Percentiles rank a stretch among this genome's conserved stretches.
Conservation (phyloP, 2,113 vertebrate species). For the Chauna torquata region DNA sequence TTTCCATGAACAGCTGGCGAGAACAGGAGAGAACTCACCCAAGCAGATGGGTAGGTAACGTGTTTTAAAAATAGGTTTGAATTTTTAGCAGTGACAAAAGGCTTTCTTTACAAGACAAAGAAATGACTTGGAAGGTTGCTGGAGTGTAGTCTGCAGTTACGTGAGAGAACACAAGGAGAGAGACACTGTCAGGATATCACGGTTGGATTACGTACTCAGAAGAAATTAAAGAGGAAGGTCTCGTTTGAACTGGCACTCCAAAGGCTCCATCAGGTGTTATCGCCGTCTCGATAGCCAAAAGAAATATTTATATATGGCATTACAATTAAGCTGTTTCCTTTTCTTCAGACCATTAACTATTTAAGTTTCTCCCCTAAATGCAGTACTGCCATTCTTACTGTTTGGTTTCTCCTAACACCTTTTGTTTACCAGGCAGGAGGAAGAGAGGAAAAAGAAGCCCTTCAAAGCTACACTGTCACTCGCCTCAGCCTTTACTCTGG, state of each 20-base stretch:
- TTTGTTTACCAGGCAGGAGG: background rate
- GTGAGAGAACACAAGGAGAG: background rate
- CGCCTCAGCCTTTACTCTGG: background rate
- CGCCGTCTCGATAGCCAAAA: constrained; percentile 1
- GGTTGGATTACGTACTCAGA: background rate
- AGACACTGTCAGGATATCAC: background rate
- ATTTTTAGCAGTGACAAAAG: constrained; percentile 37
- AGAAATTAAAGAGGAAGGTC: background rate
- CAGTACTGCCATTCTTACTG: background rate
- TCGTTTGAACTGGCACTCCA: constrained; percentile 22
- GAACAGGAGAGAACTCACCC: constrained; percentile 1
- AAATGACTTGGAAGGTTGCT: background rate
- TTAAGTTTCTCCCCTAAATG: background rate
- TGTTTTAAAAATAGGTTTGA: constrained; percentile 20
- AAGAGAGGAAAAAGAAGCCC: background rate
- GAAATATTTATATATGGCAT: constrained; percentile 32
- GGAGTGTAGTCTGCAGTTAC: constrained; percentile 1
- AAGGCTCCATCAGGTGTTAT: constrained; percentile 10
- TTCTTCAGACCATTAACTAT: background rate
- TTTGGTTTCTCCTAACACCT: background rate
- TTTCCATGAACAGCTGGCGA: constrained; percentile 10
- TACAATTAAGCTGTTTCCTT: background rate
- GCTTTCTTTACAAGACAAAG: constrained; percentile 16
- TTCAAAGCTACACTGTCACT: background rate
- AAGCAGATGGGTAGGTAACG: background rate